Percentiles rank a stretch among this genome's conserved stretches.
These are phyloP conservation scores for Spisula solida DNA, from an alignment of 2,888 invertebrate genomes.

Conservation along the genomic window DNA sequence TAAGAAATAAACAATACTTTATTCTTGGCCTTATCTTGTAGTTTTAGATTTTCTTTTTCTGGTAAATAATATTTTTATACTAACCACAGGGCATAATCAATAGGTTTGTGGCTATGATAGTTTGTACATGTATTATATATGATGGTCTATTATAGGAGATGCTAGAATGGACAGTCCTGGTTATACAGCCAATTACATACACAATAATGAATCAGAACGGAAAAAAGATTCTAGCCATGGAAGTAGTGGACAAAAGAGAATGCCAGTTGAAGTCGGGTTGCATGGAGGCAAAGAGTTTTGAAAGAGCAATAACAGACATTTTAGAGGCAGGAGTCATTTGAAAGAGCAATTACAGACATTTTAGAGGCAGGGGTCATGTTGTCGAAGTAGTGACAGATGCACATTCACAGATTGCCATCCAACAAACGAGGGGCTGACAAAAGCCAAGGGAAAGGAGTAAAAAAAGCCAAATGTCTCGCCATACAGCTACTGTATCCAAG, in stretches of 20 bases:
- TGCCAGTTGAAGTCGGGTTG: not conserved
- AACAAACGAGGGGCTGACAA: too few species aligned
- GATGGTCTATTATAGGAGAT: slow-evolving; percentile 17
- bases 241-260: slow-evolving; percentile 28
- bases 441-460: too few species aligned
- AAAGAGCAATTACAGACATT: not conserved
- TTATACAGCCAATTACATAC: slow-evolving; percentile 25
- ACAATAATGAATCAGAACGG: slow-evolving; percentile 20
- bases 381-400: slow-evolving; percentile 23
- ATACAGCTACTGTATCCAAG: too few species aligned
- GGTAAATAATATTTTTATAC: too few species aligned
- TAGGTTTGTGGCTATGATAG: too few species aligned
- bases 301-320: not conserved
- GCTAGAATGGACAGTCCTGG: slow-evolving; percentile 31
- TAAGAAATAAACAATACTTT: too few species aligned
- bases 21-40: too few species aligned
- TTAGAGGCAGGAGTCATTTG: not conserved
- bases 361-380: not conserved
- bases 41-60: too few species aligned
- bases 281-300: slow-evolving; percentile 22
- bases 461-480: too few species aligned
- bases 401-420: slow-evolving; percentile 27
- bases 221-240: not conserved
- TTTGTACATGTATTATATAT: too few species aligned
- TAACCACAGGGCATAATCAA: too few species aligned